phyloP scores from a whole-genome alignment of 2,113 vertebrate species.

The Sakesphorus luctuosus region DNA sequence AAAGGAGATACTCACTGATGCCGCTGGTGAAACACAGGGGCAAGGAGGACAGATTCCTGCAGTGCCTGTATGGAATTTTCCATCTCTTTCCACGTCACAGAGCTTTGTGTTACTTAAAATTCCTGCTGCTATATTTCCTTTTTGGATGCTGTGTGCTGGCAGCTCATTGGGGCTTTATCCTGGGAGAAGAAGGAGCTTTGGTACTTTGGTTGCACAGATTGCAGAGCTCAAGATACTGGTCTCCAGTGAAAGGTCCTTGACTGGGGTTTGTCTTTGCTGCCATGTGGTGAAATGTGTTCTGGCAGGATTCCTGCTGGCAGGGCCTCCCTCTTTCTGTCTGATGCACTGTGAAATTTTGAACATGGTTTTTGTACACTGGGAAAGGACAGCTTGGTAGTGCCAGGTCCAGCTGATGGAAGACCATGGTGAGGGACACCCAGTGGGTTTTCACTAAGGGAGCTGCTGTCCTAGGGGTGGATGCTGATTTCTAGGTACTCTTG shows the following conservation, averaged over 20 bases:
- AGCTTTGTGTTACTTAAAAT: neutral
- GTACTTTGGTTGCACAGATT: neutral
- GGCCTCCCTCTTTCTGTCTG: neutral
- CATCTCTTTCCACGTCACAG: neutral
- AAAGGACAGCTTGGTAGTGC: neutral
- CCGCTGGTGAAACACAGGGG: neutral
- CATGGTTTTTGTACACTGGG: neutral
- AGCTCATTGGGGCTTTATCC: accelerated
- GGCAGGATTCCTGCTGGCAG: neutral
- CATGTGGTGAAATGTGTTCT: neutral
- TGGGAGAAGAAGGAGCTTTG: neutral
- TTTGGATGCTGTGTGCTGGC: neutral
- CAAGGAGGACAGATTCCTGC: neutral
- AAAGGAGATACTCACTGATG: neutral
- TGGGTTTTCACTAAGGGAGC: neutral
- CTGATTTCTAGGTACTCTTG: neutral
- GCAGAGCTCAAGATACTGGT: neutral
- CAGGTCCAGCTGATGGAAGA: neutral
- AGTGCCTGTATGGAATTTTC: neutral
- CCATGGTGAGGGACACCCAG: neutral
- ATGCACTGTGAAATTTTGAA: neutral
- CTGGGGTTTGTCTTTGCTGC: neutral
- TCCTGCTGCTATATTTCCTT: neutral
- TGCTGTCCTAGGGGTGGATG: neutral
- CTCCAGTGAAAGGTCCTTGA: neutral